Conservation (phyloP, 1,140 invertebrate genomes). For the Delia radicum region DNA sequence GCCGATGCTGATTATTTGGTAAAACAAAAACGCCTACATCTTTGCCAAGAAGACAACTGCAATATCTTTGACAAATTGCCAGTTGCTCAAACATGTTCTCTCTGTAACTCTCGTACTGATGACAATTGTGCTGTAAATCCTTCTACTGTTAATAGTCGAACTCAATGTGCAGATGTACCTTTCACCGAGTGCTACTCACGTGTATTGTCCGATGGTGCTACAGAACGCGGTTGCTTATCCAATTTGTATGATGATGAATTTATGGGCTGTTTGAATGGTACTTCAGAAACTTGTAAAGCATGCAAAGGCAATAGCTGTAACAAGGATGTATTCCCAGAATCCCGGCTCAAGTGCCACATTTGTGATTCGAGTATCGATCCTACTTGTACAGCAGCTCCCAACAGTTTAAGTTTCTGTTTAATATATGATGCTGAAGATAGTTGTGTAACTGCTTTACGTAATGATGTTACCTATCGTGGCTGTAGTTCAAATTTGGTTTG, state of each 20-base stretch:
- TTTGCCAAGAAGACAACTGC: constrained; percentile 38
- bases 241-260: constrained; percentile 48
- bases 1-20: constrained; percentile 35
- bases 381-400: constrained; percentile 34
- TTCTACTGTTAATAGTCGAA: constrained; percentile 26
- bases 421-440: constrained; percentile 33
- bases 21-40: constrained; percentile 36
- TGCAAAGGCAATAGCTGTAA: constrained; percentile 43
- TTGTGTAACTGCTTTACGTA: constrained; percentile 42
- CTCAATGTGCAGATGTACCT: constrained; percentile 32
- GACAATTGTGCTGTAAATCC: constrained; percentile 39
- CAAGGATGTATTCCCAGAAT: constrained; percentile 34
- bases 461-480: constrained; percentile 39
- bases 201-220: constrained; percentile 38
- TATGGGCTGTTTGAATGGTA: constrained; percentile 43
- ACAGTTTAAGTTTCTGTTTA: constrained; percentile 39
- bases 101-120: constrained; percentile 49
- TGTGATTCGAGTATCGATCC: constrained; percentile 40
- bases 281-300: constrained; percentile 33
- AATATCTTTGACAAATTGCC: constrained; percentile 40
- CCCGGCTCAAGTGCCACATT: constrained; percentile 42
- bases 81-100: constrained; percentile 31
- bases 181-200: constrained; percentile 45
- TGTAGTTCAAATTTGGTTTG: constrained; percentile 42
- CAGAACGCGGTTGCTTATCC: constrained; percentile 48